Base-by-base conservation (phyloP, 2,888 invertebrate genomes). In the Esperia sulphurella region DNA sequence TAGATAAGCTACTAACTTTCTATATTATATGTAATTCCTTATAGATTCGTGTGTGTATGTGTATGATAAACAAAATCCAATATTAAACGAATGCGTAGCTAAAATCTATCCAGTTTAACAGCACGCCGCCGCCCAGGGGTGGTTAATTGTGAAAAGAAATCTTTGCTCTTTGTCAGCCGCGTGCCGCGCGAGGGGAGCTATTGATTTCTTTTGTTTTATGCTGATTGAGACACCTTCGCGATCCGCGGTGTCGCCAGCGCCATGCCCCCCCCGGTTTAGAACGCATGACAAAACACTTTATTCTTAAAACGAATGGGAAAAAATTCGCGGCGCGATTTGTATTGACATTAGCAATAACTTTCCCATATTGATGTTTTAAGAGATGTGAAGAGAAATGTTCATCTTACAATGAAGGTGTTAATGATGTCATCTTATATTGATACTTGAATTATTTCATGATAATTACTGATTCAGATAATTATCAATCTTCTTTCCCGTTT, bases 191-290 rank as follows among this genome's bases (percentile, higher is more conserved):
- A 69, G 76, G 83, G 83, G 76, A 67, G 71, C 81, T 87, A 89
- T 89, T 89, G 89, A 89, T 89, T 89, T 88, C 89, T 88, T 88
- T 89, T 89, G 89, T 89, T 89, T 89, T 89, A 89, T 89, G 89
- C 88, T 89, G 89, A 89, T 89, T 89, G 89, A 86, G 89, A 88
- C 89, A 89, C 89, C 89, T 89, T 85, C 73, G 77, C 75, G 73
- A 74, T 75, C 71, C 75, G 74, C 74, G 76, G 68, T 21, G 21
- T 21, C 21, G 61, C 65, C 64, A 63, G 63, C 76, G 71, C 41
- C 37, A 9, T 29, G 31, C 45, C 35, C 73, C 80, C 80, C 73
- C 73, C 59, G 60, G 59, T 53, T 69, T 59, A 66, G 70, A 65
- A 79, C 80, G 83, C 81, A 74, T 83, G 79, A 82, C 76, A 79